Percentiles rank a stretch among this genome's conserved stretches.
Conservation (phyloP, 2,888 invertebrate species). For the Apamea crenata region DNA sequence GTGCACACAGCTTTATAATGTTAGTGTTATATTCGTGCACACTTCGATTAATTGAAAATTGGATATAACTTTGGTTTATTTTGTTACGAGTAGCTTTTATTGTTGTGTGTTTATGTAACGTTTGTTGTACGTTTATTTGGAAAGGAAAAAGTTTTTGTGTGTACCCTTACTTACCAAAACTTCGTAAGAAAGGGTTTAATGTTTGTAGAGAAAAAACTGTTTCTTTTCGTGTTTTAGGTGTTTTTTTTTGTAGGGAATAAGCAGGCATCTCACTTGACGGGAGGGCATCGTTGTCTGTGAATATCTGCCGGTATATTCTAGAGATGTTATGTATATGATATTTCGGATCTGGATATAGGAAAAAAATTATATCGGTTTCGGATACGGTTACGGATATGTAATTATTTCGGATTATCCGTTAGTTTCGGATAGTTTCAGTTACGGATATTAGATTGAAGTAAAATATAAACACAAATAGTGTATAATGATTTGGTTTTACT, state of each 20-base stretch:
- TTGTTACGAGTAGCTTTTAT: constrained; percentile 44
- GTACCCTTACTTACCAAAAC: background rate
- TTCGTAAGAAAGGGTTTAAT: constrained; percentile 3
- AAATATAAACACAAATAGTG: too few relatives aligned
- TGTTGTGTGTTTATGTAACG: constrained; percentile 25
- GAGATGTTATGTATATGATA: too few relatives aligned
- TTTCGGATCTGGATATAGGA: too few relatives aligned
- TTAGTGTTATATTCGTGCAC: constrained; percentile 68
- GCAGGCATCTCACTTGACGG: background rate
- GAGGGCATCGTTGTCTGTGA: too few relatives aligned
- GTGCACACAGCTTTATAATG: constrained; percentile 61
- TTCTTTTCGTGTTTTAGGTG: background rate
- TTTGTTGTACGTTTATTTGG: constrained; percentile 39
- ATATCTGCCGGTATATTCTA: too few relatives aligned
- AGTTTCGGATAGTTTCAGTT: too few relatives aligned
- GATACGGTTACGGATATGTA: too few relatives aligned
- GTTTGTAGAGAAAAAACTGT: background rate
- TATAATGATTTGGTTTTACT: too few relatives aligned
- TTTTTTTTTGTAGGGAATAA: background rate
- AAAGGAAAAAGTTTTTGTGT: constrained; percentile 1
- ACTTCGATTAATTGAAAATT: constrained; percentile 69
- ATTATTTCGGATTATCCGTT: too few relatives aligned
- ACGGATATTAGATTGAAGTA: too few relatives aligned
- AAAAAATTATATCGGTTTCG: too few relatives aligned
- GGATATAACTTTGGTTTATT: constrained; percentile 55